Evolutionary conservation across 1,140 invertebrate genomes (phyloP).

Genomic region (Dysdera silvatica): DNA sequence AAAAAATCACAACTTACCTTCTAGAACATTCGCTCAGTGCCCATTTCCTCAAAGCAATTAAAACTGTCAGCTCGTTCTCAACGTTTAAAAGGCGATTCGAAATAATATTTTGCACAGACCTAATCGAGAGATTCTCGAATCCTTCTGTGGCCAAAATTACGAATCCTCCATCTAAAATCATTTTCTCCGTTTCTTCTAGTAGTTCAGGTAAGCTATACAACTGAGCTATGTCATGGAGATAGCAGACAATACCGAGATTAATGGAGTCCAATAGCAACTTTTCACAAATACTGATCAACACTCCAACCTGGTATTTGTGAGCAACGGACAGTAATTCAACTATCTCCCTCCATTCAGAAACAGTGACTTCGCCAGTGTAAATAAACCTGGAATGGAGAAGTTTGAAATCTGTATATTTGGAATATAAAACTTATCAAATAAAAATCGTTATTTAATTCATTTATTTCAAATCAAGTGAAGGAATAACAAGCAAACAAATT

Average conservation of each 20-base stretch:
- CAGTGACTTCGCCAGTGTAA: not conserved
- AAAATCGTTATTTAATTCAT: no score
- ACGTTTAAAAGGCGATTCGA: not conserved
- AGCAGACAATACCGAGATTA: not conserved
- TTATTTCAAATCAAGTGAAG: no score
- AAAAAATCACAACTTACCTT: no score
- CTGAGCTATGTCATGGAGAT: not conserved
- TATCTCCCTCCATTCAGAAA: not conserved
- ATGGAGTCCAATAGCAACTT: not conserved
- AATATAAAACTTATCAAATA: no score
- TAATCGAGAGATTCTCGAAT: not conserved
- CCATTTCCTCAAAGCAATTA: constrained; percentile 9
- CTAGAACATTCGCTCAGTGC: constrained; percentile 4
- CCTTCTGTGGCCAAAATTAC: constrained; percentile 1
- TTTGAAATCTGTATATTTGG: no score
- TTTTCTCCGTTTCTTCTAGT: not conserved
- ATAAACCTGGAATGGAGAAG: constrained; percentile 1
- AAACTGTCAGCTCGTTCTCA: constrained; percentile 2
- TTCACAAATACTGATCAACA: not conserved
- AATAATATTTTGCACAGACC: not conserved
- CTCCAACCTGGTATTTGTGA: constrained; percentile 15
- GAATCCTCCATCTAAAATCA: constrained; percentile 4
- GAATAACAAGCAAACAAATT: no score
- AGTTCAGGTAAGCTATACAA: not conserved
- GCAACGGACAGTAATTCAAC: not conserved